Base-by-base conservation (phyloP, 2,113 vertebrate species). In the Pteropus alecto region DNA sequence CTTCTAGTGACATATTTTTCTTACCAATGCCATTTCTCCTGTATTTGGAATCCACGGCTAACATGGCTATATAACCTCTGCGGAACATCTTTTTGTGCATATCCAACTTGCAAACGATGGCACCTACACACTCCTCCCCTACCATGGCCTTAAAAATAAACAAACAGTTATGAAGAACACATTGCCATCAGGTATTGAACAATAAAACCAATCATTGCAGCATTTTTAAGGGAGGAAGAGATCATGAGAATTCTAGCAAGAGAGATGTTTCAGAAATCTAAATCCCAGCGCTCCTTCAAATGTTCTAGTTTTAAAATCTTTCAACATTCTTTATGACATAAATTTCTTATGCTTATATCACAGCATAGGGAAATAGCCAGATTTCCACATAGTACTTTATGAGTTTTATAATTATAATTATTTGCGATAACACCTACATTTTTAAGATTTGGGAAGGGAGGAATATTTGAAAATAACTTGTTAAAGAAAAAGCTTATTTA, bases 31-130 rank as follows among this genome's bases (percentile, higher is more conserved):
- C 99, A 99, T 99, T 99, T 99, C 99, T 99, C 99, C 99, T 99
- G 99, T 99, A 99, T 98, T 99, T 99, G 98, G 99, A 99, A 99
- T 99, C 99, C 99, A 99, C 99, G 61, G 99, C 99, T 98, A 99
- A 99, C 99, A 99, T 99, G 98, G 99, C 99, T 97, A 99, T 99
- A 99, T 99, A 99, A 98, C 99, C 99, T 96, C 99, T 99, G 96
- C 99, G 99, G 97, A 99, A 99, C 99, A 99, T 99, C 99, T 99
- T 99, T 99, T 99, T 99, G 99, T 99, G 99, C 99, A 99, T 99
- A 98, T 99, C 99, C 98, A 99, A 99, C 99, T 99, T 99, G 99
- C 99, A 99, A 98, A 99, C 99, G 89, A 99, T 99, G 99, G 99
- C 99, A 98, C 99, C 99, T 96, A 99, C 99, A 98, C 99, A 99